These are phyloP conservation scores for Parnassius mnemosyne DNA, from an alignment of 2,888 invertebrate genomes.

Conservation along the genomic window DNA sequence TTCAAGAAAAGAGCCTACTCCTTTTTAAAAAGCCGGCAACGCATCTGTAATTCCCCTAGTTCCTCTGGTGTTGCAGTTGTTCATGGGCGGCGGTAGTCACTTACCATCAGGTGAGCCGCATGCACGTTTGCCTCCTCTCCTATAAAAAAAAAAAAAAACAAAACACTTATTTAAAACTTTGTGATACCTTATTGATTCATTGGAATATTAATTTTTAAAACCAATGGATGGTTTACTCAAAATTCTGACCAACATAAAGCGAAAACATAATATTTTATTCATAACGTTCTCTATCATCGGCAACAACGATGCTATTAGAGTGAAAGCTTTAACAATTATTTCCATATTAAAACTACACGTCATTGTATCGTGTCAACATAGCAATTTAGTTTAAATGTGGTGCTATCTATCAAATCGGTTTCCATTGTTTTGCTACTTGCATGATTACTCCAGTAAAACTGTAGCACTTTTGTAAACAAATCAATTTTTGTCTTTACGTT, in stretches of 20 bases:
- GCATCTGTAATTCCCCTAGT: no score
- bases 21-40: no score
- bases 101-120: no score
- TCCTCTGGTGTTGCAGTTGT: no score
- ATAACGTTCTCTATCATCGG: constrained; percentile 14
- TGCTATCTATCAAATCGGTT: constrained; percentile 13
- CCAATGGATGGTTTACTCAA: background rate
- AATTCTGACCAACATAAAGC: background rate
- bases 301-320: constrained; percentile 18
- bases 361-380: constrained; percentile 18
- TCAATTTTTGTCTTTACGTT: no score
- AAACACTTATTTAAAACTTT: no score
- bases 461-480: background rate
- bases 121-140: no score
- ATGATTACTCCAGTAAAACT: constrained; percentile 1
- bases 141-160: no score
- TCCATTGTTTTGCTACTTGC: constrained; percentile 15
- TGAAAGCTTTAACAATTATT: constrained; percentile 27
- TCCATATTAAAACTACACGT: constrained; percentile 28
- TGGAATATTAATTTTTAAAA: no score
- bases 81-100: no score
- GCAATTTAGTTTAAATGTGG: constrained; percentile 24
- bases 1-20: no score
- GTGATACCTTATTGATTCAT: background rate
- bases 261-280: constrained; percentile 27